These are phyloP conservation scores for Ammodytes marinus DNA, from an alignment of 2,113 vertebrate genomes.

Conservation along the genomic window DNA sequence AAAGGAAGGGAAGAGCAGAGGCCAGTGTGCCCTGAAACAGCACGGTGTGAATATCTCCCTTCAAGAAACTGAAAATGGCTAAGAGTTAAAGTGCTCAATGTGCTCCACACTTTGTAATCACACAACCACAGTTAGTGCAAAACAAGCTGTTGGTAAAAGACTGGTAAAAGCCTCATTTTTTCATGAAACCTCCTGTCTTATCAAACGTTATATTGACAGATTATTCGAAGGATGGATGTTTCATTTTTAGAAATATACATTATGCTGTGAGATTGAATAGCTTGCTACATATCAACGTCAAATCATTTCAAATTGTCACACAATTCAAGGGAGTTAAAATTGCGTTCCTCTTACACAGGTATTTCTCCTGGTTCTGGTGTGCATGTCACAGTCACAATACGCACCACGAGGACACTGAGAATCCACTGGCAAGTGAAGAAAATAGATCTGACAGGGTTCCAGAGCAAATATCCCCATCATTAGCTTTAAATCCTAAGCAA, in stretches of 20 bases:
- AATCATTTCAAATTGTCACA: neutral
- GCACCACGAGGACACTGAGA: neutral
- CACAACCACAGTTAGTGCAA: neutral
- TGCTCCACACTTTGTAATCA: neutral
- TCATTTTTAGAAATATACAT: neutral
- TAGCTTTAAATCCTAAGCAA: conserved; percentile 70
- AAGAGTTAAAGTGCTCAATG: neutral
- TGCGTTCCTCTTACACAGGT: conserved; percentile 1
- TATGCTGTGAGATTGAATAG: neutral
- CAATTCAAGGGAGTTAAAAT: neutral
- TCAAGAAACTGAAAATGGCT: conserved; percentile 5
- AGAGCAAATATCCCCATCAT: conserved; percentile 54
- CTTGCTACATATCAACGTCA: neutral
- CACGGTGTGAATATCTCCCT: conserved; percentile 32
- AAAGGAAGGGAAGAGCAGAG: neutral
- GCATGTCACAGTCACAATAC: conserved; percentile 18
- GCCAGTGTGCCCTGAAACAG: neutral
- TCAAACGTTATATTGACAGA: neutral
- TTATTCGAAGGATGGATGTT: neutral
- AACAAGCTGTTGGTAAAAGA: neutral
- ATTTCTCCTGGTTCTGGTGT: neutral
- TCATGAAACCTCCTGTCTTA: accelerated
- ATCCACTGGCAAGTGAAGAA: conserved; percentile 44
- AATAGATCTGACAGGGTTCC: conserved; percentile 49
- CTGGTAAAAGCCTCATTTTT: neutral